A percentile compares a stretch with the other conserved stretches of the same genome.
Evolutionary conservation across 2,113 vertebrate genomes (phyloP).

Genomic region (Pseudopodoces humilis): DNA sequence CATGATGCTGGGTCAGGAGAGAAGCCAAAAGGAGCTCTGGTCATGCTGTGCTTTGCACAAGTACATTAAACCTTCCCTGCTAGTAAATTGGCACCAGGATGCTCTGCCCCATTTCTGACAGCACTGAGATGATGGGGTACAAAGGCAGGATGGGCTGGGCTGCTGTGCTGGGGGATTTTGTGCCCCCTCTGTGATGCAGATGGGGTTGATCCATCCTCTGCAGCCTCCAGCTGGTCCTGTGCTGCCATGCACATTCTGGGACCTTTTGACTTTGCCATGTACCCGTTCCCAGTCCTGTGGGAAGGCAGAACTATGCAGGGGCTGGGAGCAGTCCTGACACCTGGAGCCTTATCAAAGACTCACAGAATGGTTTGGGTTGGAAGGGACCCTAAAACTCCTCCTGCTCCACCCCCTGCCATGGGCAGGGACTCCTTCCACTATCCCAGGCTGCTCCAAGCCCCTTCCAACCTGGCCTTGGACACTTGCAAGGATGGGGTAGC

Average conservation of each 20-base stretch:
- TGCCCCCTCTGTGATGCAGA: rapidly evolving
- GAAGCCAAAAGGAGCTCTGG: background rate
- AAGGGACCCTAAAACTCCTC: background rate
- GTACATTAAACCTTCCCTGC: background rate
- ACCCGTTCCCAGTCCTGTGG: background rate
- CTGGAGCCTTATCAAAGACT: background rate
- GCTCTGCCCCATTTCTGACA: background rate
- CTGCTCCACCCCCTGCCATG: too few relatives aligned
- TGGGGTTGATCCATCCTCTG: background rate
- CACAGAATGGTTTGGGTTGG: background rate
- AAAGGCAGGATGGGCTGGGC: background rate
- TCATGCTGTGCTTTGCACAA: background rate
- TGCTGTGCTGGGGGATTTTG: background rate
- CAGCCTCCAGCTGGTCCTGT: rapidly evolving
- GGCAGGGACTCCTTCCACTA: background rate
- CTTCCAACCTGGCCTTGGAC: rapidly evolving
- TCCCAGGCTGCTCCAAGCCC: rapidly evolving
- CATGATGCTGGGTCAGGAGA: background rate
- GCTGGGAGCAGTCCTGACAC: background rate
- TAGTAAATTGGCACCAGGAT: background rate
- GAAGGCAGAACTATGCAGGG: background rate
- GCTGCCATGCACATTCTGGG: background rate
- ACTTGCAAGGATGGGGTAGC: background rate
- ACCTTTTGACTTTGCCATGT: background rate
- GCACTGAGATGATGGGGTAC: background rate